Base-by-base conservation (phyloP, 2,113 vertebrate species). In the Vulpes ferrilata region DNA sequence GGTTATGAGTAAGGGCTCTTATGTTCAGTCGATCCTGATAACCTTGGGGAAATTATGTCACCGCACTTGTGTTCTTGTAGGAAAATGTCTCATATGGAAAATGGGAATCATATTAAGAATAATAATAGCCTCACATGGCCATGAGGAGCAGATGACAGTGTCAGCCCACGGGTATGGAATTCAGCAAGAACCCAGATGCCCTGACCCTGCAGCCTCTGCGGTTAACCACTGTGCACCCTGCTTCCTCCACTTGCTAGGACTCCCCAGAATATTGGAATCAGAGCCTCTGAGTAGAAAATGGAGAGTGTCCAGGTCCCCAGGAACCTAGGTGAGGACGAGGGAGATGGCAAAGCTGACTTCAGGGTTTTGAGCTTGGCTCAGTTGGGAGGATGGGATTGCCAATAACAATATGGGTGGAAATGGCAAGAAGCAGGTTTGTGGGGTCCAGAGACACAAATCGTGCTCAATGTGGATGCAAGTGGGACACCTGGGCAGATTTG, bases 401-500 rank as follows among this genome's bases (percentile, higher is more conserved):
- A 89, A 20, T 38, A 82, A 89, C 92, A 88, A 74, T 51, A 10
- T 4, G 1, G 25, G 43, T 8, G 55, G 91, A 96, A 96, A 86
- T 2, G 16, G 74, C 17, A 53, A 48, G 74, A 51, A 27, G 80
- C 32, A 43, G 57, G 51, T 92, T 95, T 64, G 3, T 3, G n/a
- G 64, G 48, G 27, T 25, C 20, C 13, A 22, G 3, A 78, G 20
- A 57, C 69, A 71, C 82, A 74, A 80, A 85, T 35, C 32, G 35
- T n/a, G 13, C 86, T 96, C 88, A 25, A 3, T 86, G 62, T 30
- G 57, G 57, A 38, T 2, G 79, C 80, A 76, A 59, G 57, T 7
- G 62, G 82, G 93, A 81, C 83, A 67, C 74, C 85, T 92, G 80
- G 25, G 35, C 71, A 60, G 92, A 76, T 93, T 83, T 96, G 83